Percentiles rank a stretch among this genome's conserved stretches.
These are phyloP conservation scores for Heliconius charithonia DNA, from an alignment of 2,888 invertebrate genomes.

Conservation along the genomic window DNA sequence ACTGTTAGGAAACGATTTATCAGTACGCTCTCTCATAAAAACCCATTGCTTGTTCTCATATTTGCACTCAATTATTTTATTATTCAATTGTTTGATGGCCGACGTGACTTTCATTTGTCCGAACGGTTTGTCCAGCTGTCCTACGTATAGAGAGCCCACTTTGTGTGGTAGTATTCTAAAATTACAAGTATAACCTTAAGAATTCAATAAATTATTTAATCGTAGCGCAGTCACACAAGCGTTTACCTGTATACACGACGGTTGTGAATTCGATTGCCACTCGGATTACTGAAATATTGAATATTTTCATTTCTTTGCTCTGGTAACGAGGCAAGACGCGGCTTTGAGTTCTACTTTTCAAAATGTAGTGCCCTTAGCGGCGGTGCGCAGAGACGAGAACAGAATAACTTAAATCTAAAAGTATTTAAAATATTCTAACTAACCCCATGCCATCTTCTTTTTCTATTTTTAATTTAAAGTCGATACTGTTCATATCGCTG, in stretches of 20 bases:
- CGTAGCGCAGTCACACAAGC: background rate
- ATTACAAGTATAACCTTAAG: constrained; percentile 8
- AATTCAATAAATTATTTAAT: too few species aligned
- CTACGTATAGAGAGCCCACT: constrained; percentile 91
- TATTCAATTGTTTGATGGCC: constrained; percentile 89
- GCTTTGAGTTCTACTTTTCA: too few species aligned
- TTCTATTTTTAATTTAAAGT: constrained; percentile 94
- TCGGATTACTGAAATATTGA: background rate
- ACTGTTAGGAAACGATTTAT: constrained; percentile 98
- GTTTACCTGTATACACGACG: background rate
- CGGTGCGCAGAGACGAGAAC: too few species aligned
- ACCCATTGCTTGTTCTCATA: constrained; percentile 92
- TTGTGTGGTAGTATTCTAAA: constrained; percentile 87
- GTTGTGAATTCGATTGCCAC: background rate
- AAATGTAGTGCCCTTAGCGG: background rate
- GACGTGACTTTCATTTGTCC: constrained; percentile 90
- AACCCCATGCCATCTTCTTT: constrained; percentile 89
- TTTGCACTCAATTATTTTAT: constrained; percentile 98
- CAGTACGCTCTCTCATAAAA: constrained; percentile 97
- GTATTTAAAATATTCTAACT: constrained; percentile 68
- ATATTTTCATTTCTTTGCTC: background rate
- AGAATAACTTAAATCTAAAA: background rate
- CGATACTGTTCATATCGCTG: constrained; percentile 95
- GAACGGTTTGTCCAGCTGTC: constrained; percentile 87
- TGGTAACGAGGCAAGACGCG: too few species aligned